Evolutionary conservation across 2,888 invertebrate species (phyloP), one percentile per base, ranked within the genome.

Genomic region (Eristalinus sepulchralis): DNA sequence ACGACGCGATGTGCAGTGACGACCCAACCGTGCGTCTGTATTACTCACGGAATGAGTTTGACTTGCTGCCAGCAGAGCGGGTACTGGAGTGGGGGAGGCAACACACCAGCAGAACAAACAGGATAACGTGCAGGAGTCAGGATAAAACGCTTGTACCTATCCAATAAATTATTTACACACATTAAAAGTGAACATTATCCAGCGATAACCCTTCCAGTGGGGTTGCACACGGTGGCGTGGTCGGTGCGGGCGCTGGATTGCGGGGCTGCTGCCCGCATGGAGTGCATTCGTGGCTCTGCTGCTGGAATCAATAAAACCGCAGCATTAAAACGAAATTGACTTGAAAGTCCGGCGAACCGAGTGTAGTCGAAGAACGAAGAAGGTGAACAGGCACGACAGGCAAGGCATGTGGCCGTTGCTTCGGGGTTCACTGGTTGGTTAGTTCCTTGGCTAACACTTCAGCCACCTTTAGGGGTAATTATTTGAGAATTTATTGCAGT

Each of bases 161-260:
- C 68, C 85, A 83, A 86, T 86, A 86, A 86, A 86, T 86, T 86
- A 86, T 83, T 83, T 83, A 86, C 83, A 75, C 83, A 83, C 86
- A 86, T 79, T 86, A 83, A 86, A 86, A 86, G 75, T 57, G 78
- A 83, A 72, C 86, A 78, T 71, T 77, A 73, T 59, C 62, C 57
- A 17, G 70, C 71, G 81, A 85, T 81, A 77, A 66, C 76, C 55
- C 72, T 68, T 39, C 59, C 57, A 22, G 24, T 13, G 36, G 10
- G 20, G 63, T 13, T 60, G 60, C 27, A 17, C 9, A 31, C 3
- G 22, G 20, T 3, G 4, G 9, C 33, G 9, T 55, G 39, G 39
- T 13, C 13, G 64, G 53, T 9, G 11, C 17, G 34, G 20, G 47
- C 17, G 55, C n/a, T n/a, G n/a, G n/a, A n/a, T n/a, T n/a, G 53